Conservation (phyloP, 2,113 vertebrate species). For the Mastomys natalensis region DNA sequence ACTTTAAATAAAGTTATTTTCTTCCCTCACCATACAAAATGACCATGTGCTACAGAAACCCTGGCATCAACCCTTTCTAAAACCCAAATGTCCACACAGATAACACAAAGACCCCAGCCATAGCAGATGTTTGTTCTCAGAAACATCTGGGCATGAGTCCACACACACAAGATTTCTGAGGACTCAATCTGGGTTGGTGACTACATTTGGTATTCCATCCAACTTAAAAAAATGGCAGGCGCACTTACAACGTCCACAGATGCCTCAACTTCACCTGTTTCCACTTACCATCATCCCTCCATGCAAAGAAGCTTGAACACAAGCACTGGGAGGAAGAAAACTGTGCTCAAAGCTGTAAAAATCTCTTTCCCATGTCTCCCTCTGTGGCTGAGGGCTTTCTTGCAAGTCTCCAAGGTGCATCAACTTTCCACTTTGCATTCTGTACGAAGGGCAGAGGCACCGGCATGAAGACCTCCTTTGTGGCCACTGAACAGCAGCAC, state of each 20-base stretch:
- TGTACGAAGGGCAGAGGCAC: background rate
- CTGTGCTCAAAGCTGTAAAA: background rate
- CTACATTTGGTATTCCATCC: background rate
- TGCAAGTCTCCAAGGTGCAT: background rate
- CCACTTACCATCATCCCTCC: constrained; percentile 19
- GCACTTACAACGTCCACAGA: background rate
- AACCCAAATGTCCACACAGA: background rate
- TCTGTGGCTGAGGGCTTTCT: background rate
- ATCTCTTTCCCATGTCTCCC: background rate
- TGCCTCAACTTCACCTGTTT: background rate
- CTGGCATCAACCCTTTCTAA: background rate
- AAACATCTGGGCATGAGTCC: background rate
- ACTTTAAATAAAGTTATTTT: background rate
- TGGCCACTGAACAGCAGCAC: background rate
- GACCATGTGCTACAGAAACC: background rate
- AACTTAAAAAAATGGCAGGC: background rate
- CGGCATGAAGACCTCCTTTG: background rate
- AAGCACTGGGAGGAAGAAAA: background rate
- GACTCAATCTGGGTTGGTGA: background rate
- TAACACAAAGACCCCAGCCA: background rate
- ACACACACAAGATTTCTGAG: background rate
- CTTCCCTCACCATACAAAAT: background rate
- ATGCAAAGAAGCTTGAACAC: background rate
- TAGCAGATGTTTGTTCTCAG: background rate
- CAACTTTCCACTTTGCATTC: background rate